Evolutionary conservation across 1,140 invertebrate genomes (phyloP), one percentile per base, ranked within the genome.

Genomic region (Frieseomelitta varia): DNA sequence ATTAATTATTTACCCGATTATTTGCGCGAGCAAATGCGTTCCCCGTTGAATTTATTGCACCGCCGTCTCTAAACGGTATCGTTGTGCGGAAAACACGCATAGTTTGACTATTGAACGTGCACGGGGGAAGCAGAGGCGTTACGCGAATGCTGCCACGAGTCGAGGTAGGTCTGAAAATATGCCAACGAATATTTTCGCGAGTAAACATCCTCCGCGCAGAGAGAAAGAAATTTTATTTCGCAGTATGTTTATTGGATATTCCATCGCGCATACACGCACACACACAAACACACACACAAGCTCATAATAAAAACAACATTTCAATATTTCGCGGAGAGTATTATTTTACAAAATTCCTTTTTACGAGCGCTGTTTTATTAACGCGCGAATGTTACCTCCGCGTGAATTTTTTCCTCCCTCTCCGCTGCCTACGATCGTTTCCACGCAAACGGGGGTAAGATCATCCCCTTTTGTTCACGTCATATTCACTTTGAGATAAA

Each of bases 401-500:
- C 63, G 19, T 0, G 27, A 27, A 27, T 15, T 27, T 30, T 6
- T 65, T 65, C 6, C 1, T n/a, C 12, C 4, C 15, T 63, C n/a
- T 15, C 63, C 15, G 14, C n/a, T n/a, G 27, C 15, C 2, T 12
- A 39, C 39, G 39, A 39, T 39, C 34, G 39, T 39, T 39, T 39
- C 39, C 4, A 39, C 34, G 34, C 2, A 39, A 39, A 61, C 58
- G 24, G 11, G 2, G 11, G 3, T 12, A 61, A n/a, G 24, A 61
- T 21, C 10, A 17, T 19, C 19, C 19, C 15, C 27, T 15, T n/a
- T 1, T 24, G n/a, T 63, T 53, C 14, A 56, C 47, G 58, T 53
- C 21, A 15, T 63, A 68, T 81, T 65, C 65, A 51, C 47, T 27
- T 19, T 19, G 21, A 74, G 83, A 86, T 73, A 86, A 86, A n/a